Percentiles rank a stretch among this genome's conserved stretches.
Evolutionary conservation across 2,888 invertebrate genomes (phyloP).

Genomic region (Meta bourneti): DNA sequence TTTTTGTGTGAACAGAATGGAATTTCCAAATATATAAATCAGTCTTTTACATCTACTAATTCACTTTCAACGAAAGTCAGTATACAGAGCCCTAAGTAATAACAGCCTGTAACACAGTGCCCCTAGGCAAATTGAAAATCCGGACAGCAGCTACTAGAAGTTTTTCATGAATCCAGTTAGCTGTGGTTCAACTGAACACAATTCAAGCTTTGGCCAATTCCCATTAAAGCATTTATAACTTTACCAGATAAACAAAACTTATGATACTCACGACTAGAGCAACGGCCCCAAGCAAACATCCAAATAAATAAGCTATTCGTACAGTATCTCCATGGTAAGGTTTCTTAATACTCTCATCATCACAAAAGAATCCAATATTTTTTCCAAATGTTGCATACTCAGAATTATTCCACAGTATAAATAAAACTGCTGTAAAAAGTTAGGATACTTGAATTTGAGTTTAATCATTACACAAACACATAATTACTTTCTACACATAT

Average conservation of each 20-base stretch:
- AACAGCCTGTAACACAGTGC: no score
- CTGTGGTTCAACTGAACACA: no score
- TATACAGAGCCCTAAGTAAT: no score
- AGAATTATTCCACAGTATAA: constrained; percentile 64
- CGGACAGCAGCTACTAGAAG: no score
- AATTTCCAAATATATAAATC: no score
- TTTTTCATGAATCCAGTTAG: no score
- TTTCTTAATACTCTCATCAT: constrained; percentile 86
- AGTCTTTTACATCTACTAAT: no score
- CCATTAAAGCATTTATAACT: not conserved
- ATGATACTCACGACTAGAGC: constrained; percentile 83
- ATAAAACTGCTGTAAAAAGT: constrained; percentile 51
- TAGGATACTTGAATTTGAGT: not conserved
- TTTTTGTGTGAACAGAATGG: no score
- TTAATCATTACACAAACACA: not conserved
- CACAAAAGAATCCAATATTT: constrained; percentile 85
- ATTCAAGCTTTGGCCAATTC: not conserved
- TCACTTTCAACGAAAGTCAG: no score
- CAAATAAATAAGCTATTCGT: constrained; percentile 83
- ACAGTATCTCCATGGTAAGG: constrained; percentile 87
- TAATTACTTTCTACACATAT: not conserved
- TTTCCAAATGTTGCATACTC: constrained; percentile 40
- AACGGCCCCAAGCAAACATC: constrained; percentile 84
- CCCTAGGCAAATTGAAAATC: no score
- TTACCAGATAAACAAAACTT: no score